Evolutionary conservation across 2,888 invertebrate species (phyloP), one percentile per base, ranked within the genome.

Genomic region (Myopa tessellatipennis): DNA sequence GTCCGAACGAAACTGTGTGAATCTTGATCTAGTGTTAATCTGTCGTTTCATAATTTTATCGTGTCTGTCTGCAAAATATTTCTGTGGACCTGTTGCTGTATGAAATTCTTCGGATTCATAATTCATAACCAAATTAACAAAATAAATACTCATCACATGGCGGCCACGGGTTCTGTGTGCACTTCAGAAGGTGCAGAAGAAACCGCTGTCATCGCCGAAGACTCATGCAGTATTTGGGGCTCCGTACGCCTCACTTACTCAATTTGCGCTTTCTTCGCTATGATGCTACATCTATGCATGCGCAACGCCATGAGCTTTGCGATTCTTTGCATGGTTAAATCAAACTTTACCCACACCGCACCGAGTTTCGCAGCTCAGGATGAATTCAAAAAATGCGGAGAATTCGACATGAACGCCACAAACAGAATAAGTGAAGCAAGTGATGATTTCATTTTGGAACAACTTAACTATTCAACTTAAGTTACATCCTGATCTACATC

Each of bases 281-380:
- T 88, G 79, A 80, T 87, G 7, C 82, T 85, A 16, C 88, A 90
- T 4, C 83, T 90, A 68, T 84, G 87, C 67, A 86, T 91, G 84
- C 87, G 91, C 10, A 90, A 91, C 76, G 91, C 91, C 83, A 86
- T 92, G 61, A 91, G 90, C 81, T 90, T 92, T 79, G 90, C 91
- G 5, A 89, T 92, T 70, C 89, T 91, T 4, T 91, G 91, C 82
- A 92, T 92, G 92, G 90, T 91, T 18, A 90, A 90, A 79, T 84
- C 86, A 5, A 87, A 88, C 4, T 18, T 0, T 7, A 77, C 7
- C 16, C 70, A 34, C 8, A 34, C 4, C 36, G 69, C 58, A 68
- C 36, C 58, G 34, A 26, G 55, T 8, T 38, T n/a, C 18, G 70
- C 60, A 4, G 65, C 80, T 45, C 18, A 73, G 73, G 34, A 61